A percentile compares a stretch with the other conserved stretches of the same genome.
Conservation (phyloP, 2,113 vertebrate species). For the Gymnocephalus cernua region DNA sequence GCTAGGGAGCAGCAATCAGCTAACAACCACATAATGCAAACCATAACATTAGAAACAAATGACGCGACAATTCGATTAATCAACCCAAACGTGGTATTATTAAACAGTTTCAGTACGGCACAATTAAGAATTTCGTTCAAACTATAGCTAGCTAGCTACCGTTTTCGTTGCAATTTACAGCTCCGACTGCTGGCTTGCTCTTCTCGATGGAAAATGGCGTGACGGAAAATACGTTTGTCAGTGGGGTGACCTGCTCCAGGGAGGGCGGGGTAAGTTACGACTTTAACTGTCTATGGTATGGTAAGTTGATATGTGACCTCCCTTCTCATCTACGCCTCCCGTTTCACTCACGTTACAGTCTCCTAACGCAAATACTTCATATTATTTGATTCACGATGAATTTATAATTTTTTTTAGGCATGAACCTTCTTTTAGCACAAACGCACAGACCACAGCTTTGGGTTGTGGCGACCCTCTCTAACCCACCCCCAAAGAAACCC, state of each 20-base stretch:
- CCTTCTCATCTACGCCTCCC: too few species aligned
- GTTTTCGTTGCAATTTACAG: neutral
- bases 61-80: rapidly evolving
- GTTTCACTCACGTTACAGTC: too few species aligned
- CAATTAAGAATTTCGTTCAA: rapidly evolving
- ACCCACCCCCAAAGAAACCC: too few species aligned
- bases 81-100: rapidly evolving
- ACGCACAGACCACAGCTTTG: too few species aligned
- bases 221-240: constrained; percentile 14
- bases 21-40: neutral
- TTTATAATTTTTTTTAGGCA: too few species aligned
- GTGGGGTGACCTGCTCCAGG: neutral
- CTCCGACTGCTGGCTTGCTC: neutral
- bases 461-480: too few species aligned
- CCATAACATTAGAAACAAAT: neutral
- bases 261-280: constrained; percentile 37
- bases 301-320: too few species aligned
- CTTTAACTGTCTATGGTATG: too few species aligned
- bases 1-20: neutral
- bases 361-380: too few species aligned
- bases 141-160: constrained; percentile 34
- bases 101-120: rapidly evolving
- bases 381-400: too few species aligned
- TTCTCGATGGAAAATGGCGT: constrained; percentile 76
- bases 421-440: too few species aligned